Conservation (phyloP, 2,797 vertebrate species). For the Harpagifer antarcticus region DNA sequence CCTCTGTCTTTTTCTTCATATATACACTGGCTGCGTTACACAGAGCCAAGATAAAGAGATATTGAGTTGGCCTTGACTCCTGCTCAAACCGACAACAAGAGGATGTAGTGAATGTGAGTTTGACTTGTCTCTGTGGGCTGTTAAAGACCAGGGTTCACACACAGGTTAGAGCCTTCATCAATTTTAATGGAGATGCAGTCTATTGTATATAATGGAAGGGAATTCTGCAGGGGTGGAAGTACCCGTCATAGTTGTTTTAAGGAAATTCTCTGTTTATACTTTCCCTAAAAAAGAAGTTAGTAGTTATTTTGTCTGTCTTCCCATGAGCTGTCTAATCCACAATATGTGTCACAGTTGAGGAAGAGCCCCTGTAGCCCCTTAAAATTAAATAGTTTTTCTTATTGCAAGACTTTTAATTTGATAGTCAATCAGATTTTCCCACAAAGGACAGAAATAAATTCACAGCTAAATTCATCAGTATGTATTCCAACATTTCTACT, state of each 20-base stretch:
- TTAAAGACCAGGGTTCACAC: constrained; percentile 75
- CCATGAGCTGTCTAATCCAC: background rate
- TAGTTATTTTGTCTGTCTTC: background rate
- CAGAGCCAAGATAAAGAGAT: constrained; percentile 72
- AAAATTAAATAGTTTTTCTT: background rate
- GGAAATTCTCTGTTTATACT: background rate
- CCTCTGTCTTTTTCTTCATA: constrained; percentile 28
- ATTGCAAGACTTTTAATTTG: background rate
- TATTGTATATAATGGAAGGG: constrained; percentile 32
- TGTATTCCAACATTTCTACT: too few species aligned
- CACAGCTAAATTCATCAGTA: constrained; percentile 14
- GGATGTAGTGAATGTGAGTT: constrained; percentile 77
- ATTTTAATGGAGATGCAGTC: constrained; percentile 35
- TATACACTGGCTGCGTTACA: constrained; percentile 14
- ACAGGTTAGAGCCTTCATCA: constrained; percentile 68
- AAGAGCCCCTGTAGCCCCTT: background rate
- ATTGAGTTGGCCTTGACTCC: constrained; percentile 80
- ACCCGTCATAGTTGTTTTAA: background rate
- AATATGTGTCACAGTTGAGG: background rate
- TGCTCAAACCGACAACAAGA: constrained; percentile 73
- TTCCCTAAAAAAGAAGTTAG: background rate
- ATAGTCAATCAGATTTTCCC: constrained; percentile 6
- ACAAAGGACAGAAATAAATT: constrained; percentile 3
- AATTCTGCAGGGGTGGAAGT: background rate
- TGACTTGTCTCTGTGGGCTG: constrained; percentile 65